Percentiles rank a stretch among this genome's conserved stretches.
These are phyloP conservation scores for Pycnomerus fuliginosus DNA, from an alignment of 2,888 invertebrate genomes.

Conservation along the genomic window DNA sequence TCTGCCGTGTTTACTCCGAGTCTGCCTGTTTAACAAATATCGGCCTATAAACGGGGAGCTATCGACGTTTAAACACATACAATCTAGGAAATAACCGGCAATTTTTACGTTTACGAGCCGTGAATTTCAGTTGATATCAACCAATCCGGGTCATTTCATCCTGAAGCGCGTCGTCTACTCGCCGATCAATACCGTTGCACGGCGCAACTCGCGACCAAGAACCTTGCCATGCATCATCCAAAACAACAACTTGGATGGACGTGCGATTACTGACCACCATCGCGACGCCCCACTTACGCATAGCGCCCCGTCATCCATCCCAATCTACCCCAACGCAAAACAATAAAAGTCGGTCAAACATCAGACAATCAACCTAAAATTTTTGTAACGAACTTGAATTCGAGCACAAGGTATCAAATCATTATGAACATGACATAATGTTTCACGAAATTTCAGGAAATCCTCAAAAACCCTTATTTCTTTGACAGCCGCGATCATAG, in stretches of 20 bases:
- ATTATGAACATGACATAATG: too few relatives aligned
- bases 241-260: slow-evolving; percentile 15
- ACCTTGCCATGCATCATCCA: slow-evolving; percentile 21
- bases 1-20: slow-evolving; percentile 1
- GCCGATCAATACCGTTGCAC: slow-evolving; percentile 33
- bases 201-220: slow-evolving; percentile 28
- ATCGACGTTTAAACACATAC: slow-evolving; percentile 36
- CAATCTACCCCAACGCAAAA: too few relatives aligned
- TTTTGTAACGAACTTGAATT: too few relatives aligned
- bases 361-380: too few relatives aligned
- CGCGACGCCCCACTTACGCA: slow-evolving; percentile 2
- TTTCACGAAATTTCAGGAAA: too few relatives aligned
- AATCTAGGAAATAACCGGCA: slow-evolving; percentile 47
- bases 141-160: slow-evolving; percentile 48
- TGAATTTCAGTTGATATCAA: slow-evolving; percentile 47
- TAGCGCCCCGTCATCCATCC: too few relatives aligned
- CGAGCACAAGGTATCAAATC: too few relatives aligned
- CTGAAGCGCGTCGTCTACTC: slow-evolving; percentile 32
- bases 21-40: slow-evolving; percentile 24
- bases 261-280: slow-evolving; percentile 14
- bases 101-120: slow-evolving; percentile 49
- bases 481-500: too few relatives aligned
- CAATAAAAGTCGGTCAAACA: too few relatives aligned
- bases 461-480: too few relatives aligned
- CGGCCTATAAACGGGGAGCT: slow-evolving; percentile 27